Evolutionary conservation across 2,888 invertebrate species (phyloP).

Genomic region (Melipona bicolor): DNA sequence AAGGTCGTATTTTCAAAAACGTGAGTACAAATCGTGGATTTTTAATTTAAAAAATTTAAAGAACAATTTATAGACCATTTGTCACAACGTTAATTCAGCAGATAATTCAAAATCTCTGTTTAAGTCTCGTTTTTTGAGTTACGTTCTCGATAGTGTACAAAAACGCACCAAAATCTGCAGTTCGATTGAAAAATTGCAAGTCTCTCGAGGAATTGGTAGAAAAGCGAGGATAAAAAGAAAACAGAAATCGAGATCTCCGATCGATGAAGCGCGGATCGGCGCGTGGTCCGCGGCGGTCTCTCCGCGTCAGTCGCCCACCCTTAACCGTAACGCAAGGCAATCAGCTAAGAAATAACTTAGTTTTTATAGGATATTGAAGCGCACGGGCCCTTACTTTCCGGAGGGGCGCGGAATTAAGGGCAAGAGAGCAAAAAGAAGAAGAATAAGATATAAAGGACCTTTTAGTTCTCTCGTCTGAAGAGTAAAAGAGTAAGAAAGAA

Average conservation of each 20-base stretch:
- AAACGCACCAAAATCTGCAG: too few species aligned
- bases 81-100: too few species aligned
- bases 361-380: conserved; percentile 83
- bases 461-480: conserved; percentile 57
- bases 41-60: too few species aligned
- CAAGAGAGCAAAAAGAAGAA: conserved; percentile 11
- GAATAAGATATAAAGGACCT: conserved; percentile 41
- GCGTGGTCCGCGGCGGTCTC: conserved; percentile 22
- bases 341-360: conserved; percentile 84
- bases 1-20: too few species aligned
- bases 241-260: not conserved
- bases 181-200: not conserved
- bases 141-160: too few species aligned
- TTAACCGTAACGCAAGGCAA: conserved; percentile 84
- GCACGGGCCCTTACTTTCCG: conserved; percentile 72
- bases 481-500: conserved; percentile 34
- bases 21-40: too few species aligned
- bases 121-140: too few species aligned
- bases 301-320: conserved; percentile 74
- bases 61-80: too few species aligned
- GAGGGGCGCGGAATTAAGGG: conserved; percentile 62
- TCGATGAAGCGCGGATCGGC: conserved; percentile 12
- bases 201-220: not conserved
- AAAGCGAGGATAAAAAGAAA: not conserved
- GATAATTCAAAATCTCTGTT: too few species aligned